Evolutionary conservation across 1,140 invertebrate species (phyloP).

Genomic region (Cherax destructor): DNA sequence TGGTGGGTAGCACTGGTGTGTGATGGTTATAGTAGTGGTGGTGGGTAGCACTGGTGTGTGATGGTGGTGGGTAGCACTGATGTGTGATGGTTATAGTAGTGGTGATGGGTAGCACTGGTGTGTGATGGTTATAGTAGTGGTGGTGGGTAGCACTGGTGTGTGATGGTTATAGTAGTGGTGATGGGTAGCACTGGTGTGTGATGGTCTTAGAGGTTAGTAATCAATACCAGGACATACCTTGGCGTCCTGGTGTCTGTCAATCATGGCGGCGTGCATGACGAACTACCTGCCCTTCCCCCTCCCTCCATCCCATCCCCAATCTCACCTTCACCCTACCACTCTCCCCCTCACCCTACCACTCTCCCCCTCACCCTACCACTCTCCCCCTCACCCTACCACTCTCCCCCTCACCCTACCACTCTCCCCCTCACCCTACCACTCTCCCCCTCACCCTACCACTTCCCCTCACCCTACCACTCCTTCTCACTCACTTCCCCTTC

Average conservation of each 20-base stretch:
- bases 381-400: neutral
- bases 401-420: too few relatives aligned
- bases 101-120: too few relatives aligned
- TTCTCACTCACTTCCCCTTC: too few relatives aligned
- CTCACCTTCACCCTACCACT: neutral
- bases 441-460: too few relatives aligned
- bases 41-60: too few relatives aligned
- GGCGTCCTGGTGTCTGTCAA: slow-evolving; percentile 21
- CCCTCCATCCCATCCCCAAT: neutral
- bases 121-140: too few relatives aligned
- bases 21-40: too few relatives aligned
- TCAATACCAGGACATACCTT: slow-evolving; percentile 9
- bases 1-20: too few relatives aligned
- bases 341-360: neutral
- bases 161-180: neutral
- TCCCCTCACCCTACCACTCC: neutral
- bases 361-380: too few relatives aligned
- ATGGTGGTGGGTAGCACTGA: too few relatives aligned
- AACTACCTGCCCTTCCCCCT: neutral
- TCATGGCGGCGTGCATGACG: slow-evolving; percentile 48
- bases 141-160: too few relatives aligned
- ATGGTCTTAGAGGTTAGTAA: neutral
- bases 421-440: neutral
- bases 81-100: too few relatives aligned
- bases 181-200: neutral